Conservation (phyloP, 2,113 vertebrate genomes). For the Bombycilla garrulus region DNA sequence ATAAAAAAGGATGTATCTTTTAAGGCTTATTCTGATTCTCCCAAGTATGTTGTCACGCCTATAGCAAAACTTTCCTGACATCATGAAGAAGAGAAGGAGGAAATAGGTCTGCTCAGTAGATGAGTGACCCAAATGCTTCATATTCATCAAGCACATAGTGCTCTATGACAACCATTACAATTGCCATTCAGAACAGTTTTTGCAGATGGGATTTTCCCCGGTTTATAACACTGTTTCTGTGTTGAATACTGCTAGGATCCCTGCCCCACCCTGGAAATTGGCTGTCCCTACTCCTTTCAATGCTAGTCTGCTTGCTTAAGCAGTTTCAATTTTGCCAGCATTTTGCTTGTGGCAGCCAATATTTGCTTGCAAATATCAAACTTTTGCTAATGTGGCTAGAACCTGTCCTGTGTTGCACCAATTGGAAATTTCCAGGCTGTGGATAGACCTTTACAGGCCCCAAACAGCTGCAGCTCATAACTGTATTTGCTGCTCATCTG, state of each 20-base stretch:
- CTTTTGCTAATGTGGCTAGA: not conserved
- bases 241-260: not conserved
- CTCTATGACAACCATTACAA: not conserved
- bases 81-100: not conserved
- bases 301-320: not conserved
- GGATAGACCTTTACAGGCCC: not conserved
- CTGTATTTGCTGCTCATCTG: slow-evolving; percentile 39
- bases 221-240: not conserved
- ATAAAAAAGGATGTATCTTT: not conserved
- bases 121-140: not conserved
- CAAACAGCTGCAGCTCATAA: slow-evolving; percentile 47
- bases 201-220: not conserved
- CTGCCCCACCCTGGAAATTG: not conserved
- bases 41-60: not conserved
- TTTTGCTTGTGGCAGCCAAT: not conserved
- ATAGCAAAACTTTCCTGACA: not conserved
- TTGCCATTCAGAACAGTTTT: not conserved
- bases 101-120: not conserved
- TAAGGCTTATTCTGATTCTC: not conserved
- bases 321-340: not conserved
- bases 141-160: fast-evolving
- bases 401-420: not conserved
- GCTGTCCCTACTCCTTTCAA: not conserved
- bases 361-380: not conserved
- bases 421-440: slow-evolving; percentile 34